Percentiles rank a stretch among this genome's conserved stretches.
Conservation (phyloP, 1,140 invertebrate species). For the Drosophila melanogaster region DNA sequence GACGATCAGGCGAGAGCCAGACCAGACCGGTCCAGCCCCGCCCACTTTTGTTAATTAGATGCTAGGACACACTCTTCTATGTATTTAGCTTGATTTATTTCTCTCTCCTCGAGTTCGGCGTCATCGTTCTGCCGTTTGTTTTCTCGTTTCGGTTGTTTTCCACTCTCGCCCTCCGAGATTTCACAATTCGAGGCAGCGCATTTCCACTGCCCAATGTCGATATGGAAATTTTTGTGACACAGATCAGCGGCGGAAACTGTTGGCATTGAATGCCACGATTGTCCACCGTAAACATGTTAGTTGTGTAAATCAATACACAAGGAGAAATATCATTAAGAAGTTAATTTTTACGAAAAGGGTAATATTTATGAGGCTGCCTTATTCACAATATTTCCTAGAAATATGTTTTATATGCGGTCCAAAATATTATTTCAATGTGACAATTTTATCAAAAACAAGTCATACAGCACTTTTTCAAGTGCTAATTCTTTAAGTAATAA, state of each 20-base stretch:
- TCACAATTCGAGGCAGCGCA: slow-evolving; percentile 53
- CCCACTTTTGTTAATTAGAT: slow-evolving; percentile 44
- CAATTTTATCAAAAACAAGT: no score
- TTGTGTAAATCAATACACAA: slow-evolving; percentile 37
- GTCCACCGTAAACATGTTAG: slow-evolving; percentile 24
- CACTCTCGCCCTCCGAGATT: slow-evolving; percentile 35
- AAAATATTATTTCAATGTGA: no score
- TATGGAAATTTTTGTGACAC: slow-evolving; percentile 69
- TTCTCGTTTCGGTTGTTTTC: slow-evolving; percentile 26
- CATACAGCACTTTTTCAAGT: background rate
- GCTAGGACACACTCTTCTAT: slow-evolving; percentile 18
- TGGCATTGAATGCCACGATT: slow-evolving; percentile 55
- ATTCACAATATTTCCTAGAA: no score
- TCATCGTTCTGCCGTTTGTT: slow-evolving; percentile 29
- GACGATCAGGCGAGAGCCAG: slow-evolving; percentile 33
- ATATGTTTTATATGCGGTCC: no score
- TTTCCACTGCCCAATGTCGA: slow-evolving; percentile 56
- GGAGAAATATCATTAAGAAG: background rate
- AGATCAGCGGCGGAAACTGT: slow-evolving; percentile 55
- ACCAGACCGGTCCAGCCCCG: slow-evolving; percentile 14
- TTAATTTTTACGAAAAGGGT: background rate
- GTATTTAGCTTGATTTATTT: slow-evolving; percentile 32
- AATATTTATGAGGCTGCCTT: no score
- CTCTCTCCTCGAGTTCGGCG: slow-evolving; percentile 30
- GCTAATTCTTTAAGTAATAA: background rate